Conservation (phyloP, 2,888 invertebrate species). For the Drosophila diplacantha region DNA sequence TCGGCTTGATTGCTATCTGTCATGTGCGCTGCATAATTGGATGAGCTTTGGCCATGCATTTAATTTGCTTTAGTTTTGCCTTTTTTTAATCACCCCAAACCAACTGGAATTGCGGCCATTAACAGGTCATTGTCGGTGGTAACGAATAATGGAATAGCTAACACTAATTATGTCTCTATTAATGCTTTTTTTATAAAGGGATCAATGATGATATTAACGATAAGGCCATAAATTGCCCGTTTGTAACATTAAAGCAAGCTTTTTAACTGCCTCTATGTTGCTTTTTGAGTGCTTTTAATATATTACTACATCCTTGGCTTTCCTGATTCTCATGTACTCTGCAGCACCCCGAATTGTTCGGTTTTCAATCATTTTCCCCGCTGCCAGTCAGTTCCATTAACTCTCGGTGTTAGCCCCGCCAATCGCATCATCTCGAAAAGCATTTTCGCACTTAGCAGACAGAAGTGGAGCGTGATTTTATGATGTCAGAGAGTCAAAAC, state of each 20-base stretch:
- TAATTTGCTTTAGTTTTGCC: slow-evolving; percentile 2
- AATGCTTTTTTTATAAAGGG: neutral
- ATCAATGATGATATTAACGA: neutral
- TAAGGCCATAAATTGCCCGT: neutral
- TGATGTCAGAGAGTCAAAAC: slow-evolving; percentile 31
- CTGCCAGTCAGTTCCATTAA: slow-evolving; percentile 10
- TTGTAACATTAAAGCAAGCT: neutral
- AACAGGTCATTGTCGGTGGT: neutral
- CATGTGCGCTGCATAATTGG: slow-evolving; percentile 34
- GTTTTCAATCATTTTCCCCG: neutral
- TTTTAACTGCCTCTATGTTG: neutral
- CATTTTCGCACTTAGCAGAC: slow-evolving; percentile 26
- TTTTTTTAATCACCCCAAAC: slow-evolving; percentile 9
- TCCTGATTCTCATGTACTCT: neutral
- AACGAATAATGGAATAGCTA: neutral
- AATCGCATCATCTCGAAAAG: slow-evolving; percentile 14
- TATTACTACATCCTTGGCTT: neutral
- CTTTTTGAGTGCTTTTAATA: neutral
- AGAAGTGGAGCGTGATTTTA: slow-evolving; percentile 24
- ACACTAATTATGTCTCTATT: slow-evolving; percentile 1
- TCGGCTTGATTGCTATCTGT: slow-evolving; percentile 24
- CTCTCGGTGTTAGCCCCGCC: slow-evolving; percentile 1
- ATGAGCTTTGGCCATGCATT: slow-evolving; percentile 25
- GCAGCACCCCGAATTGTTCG: no score
- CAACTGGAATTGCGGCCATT: neutral